Conservation (phyloP, 2,888 invertebrate genomes). For the Acleris holmiana region DNA sequence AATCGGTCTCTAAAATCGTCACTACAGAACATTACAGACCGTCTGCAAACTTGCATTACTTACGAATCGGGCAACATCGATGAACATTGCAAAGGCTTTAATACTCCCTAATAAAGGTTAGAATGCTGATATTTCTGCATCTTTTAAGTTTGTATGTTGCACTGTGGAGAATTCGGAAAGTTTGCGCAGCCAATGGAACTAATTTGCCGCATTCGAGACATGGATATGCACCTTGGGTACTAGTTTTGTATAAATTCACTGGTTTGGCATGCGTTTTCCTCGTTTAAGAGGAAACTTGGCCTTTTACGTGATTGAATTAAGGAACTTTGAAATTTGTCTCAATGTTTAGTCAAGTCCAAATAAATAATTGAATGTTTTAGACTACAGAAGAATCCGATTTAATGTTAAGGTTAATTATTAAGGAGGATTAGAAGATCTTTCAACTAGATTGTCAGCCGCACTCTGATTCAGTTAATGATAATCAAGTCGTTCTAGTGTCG, state of each 20-base stretch:
- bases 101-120: background rate
- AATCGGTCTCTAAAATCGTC: constrained; percentile 48
- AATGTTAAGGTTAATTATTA: too few relatives aligned
- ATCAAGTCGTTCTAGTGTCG: too few relatives aligned
- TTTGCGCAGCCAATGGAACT: constrained; percentile 64
- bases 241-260: constrained; percentile 58
- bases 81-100: background rate
- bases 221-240: constrained; percentile 54
- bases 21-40: constrained; percentile 43
- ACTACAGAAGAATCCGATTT: background rate
- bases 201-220: constrained; percentile 68
- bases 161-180: constrained; percentile 56
- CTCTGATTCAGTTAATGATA: too few relatives aligned
- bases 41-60: constrained; percentile 64
- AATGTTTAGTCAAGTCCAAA: background rate
- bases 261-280: constrained; percentile 44
- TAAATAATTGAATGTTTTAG: background rate
- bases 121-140: background rate
- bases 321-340: background rate
- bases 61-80: constrained; percentile 41
- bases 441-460: too few relatives aligned
- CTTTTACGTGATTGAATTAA: constrained; percentile 11
- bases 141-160: constrained; percentile 29
- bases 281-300: constrained; percentile 5
- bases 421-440: too few relatives aligned